Evolutionary conservation across 2,888 invertebrate species (phyloP), one percentile per base, ranked within the genome.

Genomic region (Fissipunctia ypsillon): DNA sequence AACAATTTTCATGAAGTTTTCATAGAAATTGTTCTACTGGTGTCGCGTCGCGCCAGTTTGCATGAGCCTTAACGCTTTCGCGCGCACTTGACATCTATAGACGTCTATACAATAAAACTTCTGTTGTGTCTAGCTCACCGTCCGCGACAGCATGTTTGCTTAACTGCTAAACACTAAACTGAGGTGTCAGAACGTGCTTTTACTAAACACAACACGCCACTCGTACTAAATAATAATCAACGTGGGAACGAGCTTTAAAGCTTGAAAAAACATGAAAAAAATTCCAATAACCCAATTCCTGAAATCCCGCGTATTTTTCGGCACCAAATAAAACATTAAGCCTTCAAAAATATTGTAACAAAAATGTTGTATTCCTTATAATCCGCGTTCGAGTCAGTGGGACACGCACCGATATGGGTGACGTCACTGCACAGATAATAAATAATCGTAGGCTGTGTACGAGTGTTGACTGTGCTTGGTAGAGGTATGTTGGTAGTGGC

Each of bases 271-370:
- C 5, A 48, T 12, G 10, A 50, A 35, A 56, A 19, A 45, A 3
- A 1, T 28, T 54, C 57, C 63, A 54, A 38, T 45, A 77, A 64
- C 54, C 43, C 9, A 64, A 64, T 59, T 69, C 28, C n/a, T 7
- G 19, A 54, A 14, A 60, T 16, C 41, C 9, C n/a, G 9, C 16
- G 5, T 56, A 38, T 63, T 69, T 79, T 81, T 83, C 64, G 74
- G 67, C 6, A 3, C 31, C 69, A 60, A 83, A 74, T 65, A 56
- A 69, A 41, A 43, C 1, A 28, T 56, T 72, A 79, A 83, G 38
- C 84, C 74, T 69, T 69, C 61, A 61, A 79, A 81, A 83, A 75
- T 59, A 68, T 22, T 84, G 81, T 80, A 57, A 81, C 76, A 80
- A 56, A 67, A 66, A 56, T 54, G 12, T 50, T 41, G 54, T 69